Percentiles rank a stretch among this genome's conserved stretches.
These are phyloP conservation scores for Eupithecia centaureata DNA, from an alignment of 2,888 invertebrate genomes.

Conservation along the genomic window DNA sequence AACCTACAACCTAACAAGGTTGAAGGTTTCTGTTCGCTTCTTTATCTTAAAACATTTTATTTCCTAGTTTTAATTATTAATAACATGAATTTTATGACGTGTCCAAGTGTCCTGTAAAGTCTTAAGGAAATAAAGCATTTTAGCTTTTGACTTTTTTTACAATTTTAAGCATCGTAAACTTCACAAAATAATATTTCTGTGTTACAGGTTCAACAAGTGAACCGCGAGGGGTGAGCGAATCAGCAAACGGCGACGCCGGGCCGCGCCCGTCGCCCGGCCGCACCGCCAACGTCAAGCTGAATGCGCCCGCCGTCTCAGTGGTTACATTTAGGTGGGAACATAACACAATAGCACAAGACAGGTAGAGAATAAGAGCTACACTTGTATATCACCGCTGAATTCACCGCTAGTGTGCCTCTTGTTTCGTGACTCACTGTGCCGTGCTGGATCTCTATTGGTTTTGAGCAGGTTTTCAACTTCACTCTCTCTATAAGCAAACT, in stretches of 20 bases:
- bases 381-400: slow-evolving; percentile 53
- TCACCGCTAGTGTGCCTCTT: slow-evolving; percentile 43
- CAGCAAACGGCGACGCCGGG: slow-evolving; percentile 62
- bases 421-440: slow-evolving; percentile 39
- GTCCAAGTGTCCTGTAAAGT: too few species aligned
- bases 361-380: slow-evolving; percentile 87
- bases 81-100: too few species aligned
- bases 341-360: slow-evolving; percentile 84
- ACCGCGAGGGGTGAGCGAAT: slow-evolving; percentile 43
- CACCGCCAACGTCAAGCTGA: slow-evolving; percentile 78
- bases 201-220: slow-evolving; percentile 48
- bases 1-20: too few species aligned
- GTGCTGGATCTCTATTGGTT: slow-evolving; percentile 13
- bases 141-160: too few species aligned
- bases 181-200: too few species aligned
- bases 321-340: slow-evolving; percentile 96
- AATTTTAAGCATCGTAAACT: too few species aligned
- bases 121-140: too few species aligned
- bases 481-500: background rate
- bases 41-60: too few species aligned
- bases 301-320: slow-evolving; percentile 92
- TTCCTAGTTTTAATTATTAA: too few species aligned
- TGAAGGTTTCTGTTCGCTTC: too few species aligned
- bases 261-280: slow-evolving; percentile 70
- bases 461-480: background rate